phyloP scores from a whole-genome alignment of 2,888 invertebrate genomes.

The Heliconius cydno region DNA sequence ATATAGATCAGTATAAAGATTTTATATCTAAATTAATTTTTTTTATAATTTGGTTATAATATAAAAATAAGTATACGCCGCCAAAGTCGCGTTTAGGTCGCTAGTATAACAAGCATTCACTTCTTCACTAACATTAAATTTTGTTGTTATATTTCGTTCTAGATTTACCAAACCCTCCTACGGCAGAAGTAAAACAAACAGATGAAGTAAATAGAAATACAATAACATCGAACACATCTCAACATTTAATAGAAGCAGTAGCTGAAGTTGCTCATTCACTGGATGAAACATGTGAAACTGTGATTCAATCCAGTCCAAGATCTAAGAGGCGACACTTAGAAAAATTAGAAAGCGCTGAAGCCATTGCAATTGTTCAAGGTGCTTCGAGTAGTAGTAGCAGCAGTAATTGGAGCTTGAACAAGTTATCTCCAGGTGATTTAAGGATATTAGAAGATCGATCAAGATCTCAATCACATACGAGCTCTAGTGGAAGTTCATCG shows the following conservation, averaged over 20 bases:
- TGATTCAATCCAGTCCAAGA: constrained; percentile 85
- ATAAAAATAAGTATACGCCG: too few relatives aligned
- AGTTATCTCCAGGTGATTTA: constrained; percentile 79
- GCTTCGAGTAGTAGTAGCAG: constrained; percentile 80
- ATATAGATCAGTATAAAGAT: too few relatives aligned
- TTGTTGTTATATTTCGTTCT: constrained; percentile 51
- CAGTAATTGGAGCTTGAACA: constrained; percentile 81
- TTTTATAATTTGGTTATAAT: too few relatives aligned
- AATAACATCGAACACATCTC: constrained; percentile 64
- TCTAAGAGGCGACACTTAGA: constrained; percentile 80
- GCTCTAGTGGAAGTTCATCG: constrained; percentile 80
- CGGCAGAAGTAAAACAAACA: constrained; percentile 54
- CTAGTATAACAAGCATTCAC: too few relatives aligned
- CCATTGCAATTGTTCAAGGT: constrained; percentile 76
- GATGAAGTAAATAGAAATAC: constrained; percentile 55
- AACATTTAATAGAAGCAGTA: constrained; percentile 85
- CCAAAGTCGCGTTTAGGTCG: too few relatives aligned
- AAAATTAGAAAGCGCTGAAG: constrained; percentile 77
- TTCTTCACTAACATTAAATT: not conserved
- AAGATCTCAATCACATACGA: constrained; percentile 78
- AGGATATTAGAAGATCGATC: constrained; percentile 78
- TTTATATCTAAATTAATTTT: too few relatives aligned
- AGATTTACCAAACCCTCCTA: constrained; percentile 61
- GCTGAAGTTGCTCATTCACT: constrained; percentile 86
- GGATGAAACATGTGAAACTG: constrained; percentile 87